These are phyloP conservation scores for Rhinichthys klamathensis DNA, from an alignment of 2,113 vertebrate species.

Conservation along the genomic window DNA sequence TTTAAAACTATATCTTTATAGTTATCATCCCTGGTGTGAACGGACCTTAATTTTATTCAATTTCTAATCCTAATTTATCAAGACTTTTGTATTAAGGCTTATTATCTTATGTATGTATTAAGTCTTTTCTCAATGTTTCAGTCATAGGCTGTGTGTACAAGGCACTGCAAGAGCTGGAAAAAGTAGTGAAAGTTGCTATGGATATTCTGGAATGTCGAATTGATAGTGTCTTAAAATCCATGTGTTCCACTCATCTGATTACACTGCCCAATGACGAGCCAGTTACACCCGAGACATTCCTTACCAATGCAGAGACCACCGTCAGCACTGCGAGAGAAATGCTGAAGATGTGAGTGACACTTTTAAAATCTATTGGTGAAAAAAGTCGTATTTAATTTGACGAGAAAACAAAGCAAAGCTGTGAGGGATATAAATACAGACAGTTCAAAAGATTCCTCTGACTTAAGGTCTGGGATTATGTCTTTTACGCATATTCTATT, in stretches of 20 bases:
- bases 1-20: too few species aligned
- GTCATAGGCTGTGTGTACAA: constrained; percentile 72
- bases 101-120: not conserved
- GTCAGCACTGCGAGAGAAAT: constrained; percentile 61
- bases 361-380: not conserved
- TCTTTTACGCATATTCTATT: too few species aligned
- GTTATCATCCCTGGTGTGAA: too few species aligned
- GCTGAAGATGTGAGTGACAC: constrained; percentile 71
- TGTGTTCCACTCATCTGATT: constrained; percentile 72
- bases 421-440: not conserved
- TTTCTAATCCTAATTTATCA: not conserved
- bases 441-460: not conserved
- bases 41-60: too few species aligned
- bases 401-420: too few species aligned
- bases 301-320: constrained; percentile 69
- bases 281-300: constrained; percentile 69
- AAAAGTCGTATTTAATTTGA: not conserved
- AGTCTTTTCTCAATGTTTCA: constrained; percentile 58
- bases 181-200: constrained; percentile 62
- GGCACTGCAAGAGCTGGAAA: constrained; percentile 72
- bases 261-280: constrained; percentile 75
- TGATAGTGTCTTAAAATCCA: constrained; percentile 69
- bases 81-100: too few species aligned
- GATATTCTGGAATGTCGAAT: constrained; percentile 83
- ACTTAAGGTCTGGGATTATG: too few species aligned